phyloP scores from a whole-genome alignment of 2,888 invertebrate species.

The Anarsia innoxiella region DNA sequence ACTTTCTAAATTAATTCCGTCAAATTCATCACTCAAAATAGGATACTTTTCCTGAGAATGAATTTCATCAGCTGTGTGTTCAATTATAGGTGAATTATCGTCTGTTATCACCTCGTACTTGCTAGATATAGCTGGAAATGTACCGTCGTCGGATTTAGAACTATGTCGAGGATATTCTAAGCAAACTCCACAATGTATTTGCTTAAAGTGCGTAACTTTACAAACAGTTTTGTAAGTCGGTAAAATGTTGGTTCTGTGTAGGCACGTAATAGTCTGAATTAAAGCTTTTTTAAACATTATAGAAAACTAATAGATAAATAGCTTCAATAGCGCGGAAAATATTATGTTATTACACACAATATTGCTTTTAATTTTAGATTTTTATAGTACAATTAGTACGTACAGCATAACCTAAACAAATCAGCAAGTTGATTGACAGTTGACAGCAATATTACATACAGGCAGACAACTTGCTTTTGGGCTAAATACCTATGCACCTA shows the following conservation, averaged over 20 bases:
- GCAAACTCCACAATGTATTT: constrained; percentile 52
- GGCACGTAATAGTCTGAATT: constrained; percentile 17
- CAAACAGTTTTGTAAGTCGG: constrained; percentile 18
- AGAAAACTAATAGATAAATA: too few species aligned
- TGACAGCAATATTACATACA: too few species aligned
- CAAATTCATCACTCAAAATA: constrained; percentile 75
- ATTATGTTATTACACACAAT: too few species aligned
- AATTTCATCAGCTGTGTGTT: constrained; percentile 83
- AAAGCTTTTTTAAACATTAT: constrained; percentile 29
- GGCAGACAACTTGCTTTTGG: too few species aligned
- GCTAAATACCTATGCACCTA: too few species aligned
- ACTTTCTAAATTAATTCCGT: constrained; percentile 77
- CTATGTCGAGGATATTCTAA: constrained; percentile 51
- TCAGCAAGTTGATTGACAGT: too few species aligned
- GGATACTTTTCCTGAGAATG: constrained; percentile 39
- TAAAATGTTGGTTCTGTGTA: constrained; percentile 11
- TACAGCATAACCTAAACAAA: too few species aligned
- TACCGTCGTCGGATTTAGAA: constrained; percentile 42
- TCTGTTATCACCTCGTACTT: constrained; percentile 84
- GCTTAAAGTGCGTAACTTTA: constrained; percentile 32
- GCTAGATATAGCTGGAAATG: constrained; percentile 64
- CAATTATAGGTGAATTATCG: constrained; percentile 79
- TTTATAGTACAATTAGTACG: too few species aligned
- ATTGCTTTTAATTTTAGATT: too few species aligned
- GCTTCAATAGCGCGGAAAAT: too few species aligned